Conservation (phyloP, 1,140 invertebrate genomes). For the Vanessa tameamea region DNA sequence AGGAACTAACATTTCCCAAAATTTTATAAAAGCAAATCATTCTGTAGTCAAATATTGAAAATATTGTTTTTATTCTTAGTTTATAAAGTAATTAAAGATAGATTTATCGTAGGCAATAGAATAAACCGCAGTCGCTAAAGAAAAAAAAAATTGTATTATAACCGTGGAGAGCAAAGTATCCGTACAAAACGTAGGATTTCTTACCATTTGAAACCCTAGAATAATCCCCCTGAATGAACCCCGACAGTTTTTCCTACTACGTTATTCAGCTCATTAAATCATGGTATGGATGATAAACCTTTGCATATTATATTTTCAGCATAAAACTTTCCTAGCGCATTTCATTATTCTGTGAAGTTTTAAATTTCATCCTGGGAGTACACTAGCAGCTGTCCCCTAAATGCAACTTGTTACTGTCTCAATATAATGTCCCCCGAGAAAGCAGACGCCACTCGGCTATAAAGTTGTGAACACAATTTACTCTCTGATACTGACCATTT, state of each 20-base stretch:
- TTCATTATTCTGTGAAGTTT: conserved; percentile 13
- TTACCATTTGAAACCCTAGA: not conserved
- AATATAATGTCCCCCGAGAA: conserved; percentile 32
- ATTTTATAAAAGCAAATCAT: too few relatives aligned
- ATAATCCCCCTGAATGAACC: too few relatives aligned
- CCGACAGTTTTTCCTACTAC: not conserved
- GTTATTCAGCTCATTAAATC: conserved; percentile 9
- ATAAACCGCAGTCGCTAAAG: too few relatives aligned
- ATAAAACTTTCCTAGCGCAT: conserved; percentile 7
- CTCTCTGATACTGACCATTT: conserved; percentile 18
- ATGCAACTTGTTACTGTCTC: conserved; percentile 33
- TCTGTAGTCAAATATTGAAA: too few relatives aligned
- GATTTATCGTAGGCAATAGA: too few relatives aligned
- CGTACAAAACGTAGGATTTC: not conserved
- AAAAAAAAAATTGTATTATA: too few relatives aligned
- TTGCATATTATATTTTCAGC: conserved; percentile 3
- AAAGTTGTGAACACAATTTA: conserved; percentile 28
- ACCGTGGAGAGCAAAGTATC: too few relatives aligned
- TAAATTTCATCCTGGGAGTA: conserved; percentile 26
- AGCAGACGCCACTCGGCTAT: conserved; percentile 28
- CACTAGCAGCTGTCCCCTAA: conserved; percentile 22
- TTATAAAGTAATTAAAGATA: too few relatives aligned
- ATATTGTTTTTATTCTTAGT: too few relatives aligned
- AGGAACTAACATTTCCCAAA: too few relatives aligned
- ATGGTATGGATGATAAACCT: not conserved